These are phyloP conservation scores for Premnoplex brunnescens DNA, from an alignment of 2,797 vertebrate genomes.

Conservation along the genomic window DNA sequence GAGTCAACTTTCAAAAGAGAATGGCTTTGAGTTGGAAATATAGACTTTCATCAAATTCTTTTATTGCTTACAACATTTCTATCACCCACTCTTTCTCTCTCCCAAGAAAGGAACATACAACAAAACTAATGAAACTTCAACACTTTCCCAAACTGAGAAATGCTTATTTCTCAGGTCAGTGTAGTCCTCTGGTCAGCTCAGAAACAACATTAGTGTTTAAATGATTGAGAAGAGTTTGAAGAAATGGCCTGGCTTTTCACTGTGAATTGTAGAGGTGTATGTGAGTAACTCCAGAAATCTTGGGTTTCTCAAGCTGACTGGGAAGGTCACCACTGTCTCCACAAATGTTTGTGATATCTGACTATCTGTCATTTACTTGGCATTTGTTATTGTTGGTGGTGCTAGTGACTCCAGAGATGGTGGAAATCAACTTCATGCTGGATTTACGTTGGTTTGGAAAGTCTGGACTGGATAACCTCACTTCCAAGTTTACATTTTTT, in stretches of 20 bases:
- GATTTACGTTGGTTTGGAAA: neutral
- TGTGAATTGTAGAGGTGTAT: neutral
- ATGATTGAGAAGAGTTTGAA: neutral
- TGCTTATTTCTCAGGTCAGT: slow-evolving; percentile 12
- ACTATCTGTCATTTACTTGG: neutral
- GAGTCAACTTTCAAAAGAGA: neutral
- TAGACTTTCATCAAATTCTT: neutral
- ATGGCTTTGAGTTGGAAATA: neutral
- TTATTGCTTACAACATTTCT: neutral
- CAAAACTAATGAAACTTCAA: slow-evolving; percentile 28
- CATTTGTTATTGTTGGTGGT: neutral
- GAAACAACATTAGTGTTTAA: neutral
- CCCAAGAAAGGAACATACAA: neutral
- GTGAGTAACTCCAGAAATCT: neutral
- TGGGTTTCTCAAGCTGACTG: neutral
- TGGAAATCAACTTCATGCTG: neutral
- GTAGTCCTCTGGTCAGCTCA: neutral
- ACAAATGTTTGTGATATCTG: neutral
- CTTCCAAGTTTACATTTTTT: neutral
- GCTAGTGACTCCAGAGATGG: neutral
- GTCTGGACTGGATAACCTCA: neutral
- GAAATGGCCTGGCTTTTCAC: neutral
- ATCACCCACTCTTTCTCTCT: neutral
- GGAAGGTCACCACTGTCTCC: neutral
- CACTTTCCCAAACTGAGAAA: slow-evolving; percentile 29